Evolutionary conservation across 1,140 invertebrate genomes (phyloP), one percentile per base, ranked within the genome.

Genomic region (Lordiphosa collinella): DNA sequence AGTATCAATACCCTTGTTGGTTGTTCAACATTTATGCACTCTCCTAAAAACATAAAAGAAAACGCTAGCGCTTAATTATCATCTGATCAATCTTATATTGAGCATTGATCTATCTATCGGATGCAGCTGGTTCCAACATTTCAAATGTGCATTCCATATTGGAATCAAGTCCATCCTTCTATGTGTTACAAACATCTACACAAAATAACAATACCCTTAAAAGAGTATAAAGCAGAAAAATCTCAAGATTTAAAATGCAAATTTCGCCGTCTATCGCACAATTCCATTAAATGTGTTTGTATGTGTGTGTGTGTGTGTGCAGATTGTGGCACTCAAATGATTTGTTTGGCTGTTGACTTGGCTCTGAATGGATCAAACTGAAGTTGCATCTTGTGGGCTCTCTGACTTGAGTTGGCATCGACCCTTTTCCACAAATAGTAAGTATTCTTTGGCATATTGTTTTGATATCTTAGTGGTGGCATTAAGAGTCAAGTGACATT

Each of bases 241-340:
- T 70, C 60, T 54, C 41, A 29, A 72, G 62, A 76, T 72, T 76
- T 61, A 54, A 38, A 67, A 82, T 84, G 68, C 59, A 51, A 65
- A 76, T 76, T 74, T 48, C 52, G 18, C 25, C 11, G 58, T 44
- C 48, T 37, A 38, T 51, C 22, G 25, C 35, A 49, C 64, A 58
- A 58, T 65, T 59, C 46, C 54, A 56, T 67, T 65, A 49, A 57
- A 60, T 52, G 38, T 18, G 8, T 34, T 56, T 63, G 47, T 41
- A 34, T 55, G 44, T 49, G n/a, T n/a, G n/a, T n/a, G 50, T 47
- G 48, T 40, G 16, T 48, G 32, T 46, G 57, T 6, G 31, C n/a
- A 29, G 38, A 53, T 47, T 37, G 43, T 35, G 46, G 44, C 46
- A 50, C 48, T 43, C 46, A 50, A 67, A 49, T 52, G 48, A 54